These are phyloP conservation scores for Aradophagus sp. DNA, from an alignment of 1,140 invertebrate genomes.

Conservation along the genomic window DNA sequence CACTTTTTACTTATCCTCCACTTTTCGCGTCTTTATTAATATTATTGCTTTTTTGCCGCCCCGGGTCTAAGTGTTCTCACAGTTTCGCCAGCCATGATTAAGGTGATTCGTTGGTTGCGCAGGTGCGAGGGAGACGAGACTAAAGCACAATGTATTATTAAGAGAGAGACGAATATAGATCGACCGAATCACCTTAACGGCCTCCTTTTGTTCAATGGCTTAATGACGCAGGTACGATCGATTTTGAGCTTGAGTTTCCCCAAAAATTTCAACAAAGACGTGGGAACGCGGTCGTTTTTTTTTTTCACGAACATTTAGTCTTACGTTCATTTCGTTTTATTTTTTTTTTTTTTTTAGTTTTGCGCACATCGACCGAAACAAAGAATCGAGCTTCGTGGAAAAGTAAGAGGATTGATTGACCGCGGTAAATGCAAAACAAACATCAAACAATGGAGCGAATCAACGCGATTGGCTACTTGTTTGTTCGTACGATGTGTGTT, in stretches of 20 bases:
- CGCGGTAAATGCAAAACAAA: constrained; percentile 29
- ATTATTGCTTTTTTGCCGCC: constrained; percentile 28
- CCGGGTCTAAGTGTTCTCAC: constrained; percentile 24
- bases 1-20: constrained; percentile 16
- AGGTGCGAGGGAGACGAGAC: too few relatives aligned
- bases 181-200: too few relatives aligned
- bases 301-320: too few relatives aligned
- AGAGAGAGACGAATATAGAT: too few relatives aligned
- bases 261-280: background rate
- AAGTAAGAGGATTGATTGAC: constrained; percentile 1
- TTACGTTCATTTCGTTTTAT: too few relatives aligned
- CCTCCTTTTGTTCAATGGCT: constrained; percentile 11
- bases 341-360: too few relatives aligned
- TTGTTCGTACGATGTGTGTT: constrained; percentile 41
- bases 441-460: constrained; percentile 30
- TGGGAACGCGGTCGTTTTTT: too few relatives aligned
- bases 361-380: too few relatives aligned
- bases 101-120: background rate
- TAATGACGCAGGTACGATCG: background rate
- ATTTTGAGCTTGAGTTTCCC: too few relatives aligned
- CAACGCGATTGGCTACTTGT: constrained; percentile 12
- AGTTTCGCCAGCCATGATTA: constrained; percentile 29
- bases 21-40: constrained; percentile 35
- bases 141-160: too few relatives aligned
- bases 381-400: background rate